Evolutionary conservation across 2,888 invertebrate species (phyloP).

Genomic region (Drosophila villosipedis): DNA sequence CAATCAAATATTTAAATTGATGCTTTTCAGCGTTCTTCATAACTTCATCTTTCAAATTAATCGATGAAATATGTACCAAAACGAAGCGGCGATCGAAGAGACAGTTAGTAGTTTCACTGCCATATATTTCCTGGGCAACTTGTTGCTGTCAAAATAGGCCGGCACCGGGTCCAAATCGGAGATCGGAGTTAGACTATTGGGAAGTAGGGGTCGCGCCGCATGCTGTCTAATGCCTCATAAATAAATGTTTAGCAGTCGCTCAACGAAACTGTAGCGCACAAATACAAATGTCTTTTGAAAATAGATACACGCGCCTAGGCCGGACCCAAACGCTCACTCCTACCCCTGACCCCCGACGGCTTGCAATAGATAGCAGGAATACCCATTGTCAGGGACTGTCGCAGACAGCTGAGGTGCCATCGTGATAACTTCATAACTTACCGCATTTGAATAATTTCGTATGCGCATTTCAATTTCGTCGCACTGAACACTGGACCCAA

Average conservation of each 20-base stretch:
- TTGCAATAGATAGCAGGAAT: slow-evolving; percentile 55
- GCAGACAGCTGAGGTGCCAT: slow-evolving; percentile 67
- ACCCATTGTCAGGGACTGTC: slow-evolving; percentile 69
- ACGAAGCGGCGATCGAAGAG: slow-evolving; percentile 51
- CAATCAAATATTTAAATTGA: slow-evolving; percentile 83
- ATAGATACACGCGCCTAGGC: slow-evolving; percentile 52
- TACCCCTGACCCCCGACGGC: slow-evolving; percentile 49
- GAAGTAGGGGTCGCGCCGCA: slow-evolving; percentile 44
- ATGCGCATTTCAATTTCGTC: slow-evolving; percentile 77
- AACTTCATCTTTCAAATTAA: slow-evolving; percentile 81
- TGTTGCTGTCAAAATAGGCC: slow-evolving; percentile 82
- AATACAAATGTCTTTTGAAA: slow-evolving; percentile 71
- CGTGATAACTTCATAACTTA: slow-evolving; percentile 83
- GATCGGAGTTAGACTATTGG: slow-evolving; percentile 14
- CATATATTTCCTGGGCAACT: slow-evolving; percentile 76
- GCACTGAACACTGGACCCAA: slow-evolving; percentile 41
- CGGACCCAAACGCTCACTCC: slow-evolving; percentile 32
- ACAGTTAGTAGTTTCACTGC: slow-evolving; percentile 58
- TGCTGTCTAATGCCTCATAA: slow-evolving; percentile 77
- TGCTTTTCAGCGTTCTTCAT: slow-evolving; percentile 73
- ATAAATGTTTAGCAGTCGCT: slow-evolving; percentile 70
- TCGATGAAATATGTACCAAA: slow-evolving; percentile 82
- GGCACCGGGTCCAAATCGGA: slow-evolving; percentile 11
- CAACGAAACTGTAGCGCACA: slow-evolving; percentile 77
- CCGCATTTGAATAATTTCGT: slow-evolving; percentile 79